A percentile compares a stretch with the other conserved stretches of the same genome.
Conservation (phyloP, 1,140 invertebrate genomes). For the Nylanderia fulva region DNA sequence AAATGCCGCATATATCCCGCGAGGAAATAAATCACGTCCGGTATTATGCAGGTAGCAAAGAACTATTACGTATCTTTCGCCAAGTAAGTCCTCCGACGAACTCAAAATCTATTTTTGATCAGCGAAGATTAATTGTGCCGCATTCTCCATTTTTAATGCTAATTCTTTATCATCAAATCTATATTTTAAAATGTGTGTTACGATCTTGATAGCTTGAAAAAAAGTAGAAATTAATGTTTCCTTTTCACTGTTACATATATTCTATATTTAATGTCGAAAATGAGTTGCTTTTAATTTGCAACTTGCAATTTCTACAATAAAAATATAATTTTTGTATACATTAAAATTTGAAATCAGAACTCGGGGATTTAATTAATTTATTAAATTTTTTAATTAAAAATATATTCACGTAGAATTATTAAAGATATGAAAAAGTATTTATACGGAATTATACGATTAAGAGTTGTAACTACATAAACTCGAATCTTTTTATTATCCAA, state of each 20-base stretch:
- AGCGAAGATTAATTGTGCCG: neutral
- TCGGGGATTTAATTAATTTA: neutral
- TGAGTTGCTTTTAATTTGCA: neutral
- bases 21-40: conserved; percentile 33
- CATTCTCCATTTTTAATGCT: conserved; percentile 2
- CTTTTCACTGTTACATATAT: neutral
- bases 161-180: conserved; percentile 14
- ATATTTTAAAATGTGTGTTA: neutral
- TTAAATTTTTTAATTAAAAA: too few species aligned
- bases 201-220: neutral
- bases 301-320: neutral
- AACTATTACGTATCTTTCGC: neutral
- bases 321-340: neutral
- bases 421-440: neutral
- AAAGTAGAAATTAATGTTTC: neutral
- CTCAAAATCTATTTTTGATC: neutral
- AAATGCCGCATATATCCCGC: neutral
- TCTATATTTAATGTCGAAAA: neutral
- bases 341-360: conserved; percentile 1
- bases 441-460: neutral
- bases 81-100: neutral
- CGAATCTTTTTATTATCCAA: conserved; percentile 69
- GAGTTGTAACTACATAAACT: conserved; percentile 8
- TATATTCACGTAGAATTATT: neutral
- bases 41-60: neutral